Conservation (phyloP, 2,797 vertebrate species). For the Argyrosomus regius region DNA sequence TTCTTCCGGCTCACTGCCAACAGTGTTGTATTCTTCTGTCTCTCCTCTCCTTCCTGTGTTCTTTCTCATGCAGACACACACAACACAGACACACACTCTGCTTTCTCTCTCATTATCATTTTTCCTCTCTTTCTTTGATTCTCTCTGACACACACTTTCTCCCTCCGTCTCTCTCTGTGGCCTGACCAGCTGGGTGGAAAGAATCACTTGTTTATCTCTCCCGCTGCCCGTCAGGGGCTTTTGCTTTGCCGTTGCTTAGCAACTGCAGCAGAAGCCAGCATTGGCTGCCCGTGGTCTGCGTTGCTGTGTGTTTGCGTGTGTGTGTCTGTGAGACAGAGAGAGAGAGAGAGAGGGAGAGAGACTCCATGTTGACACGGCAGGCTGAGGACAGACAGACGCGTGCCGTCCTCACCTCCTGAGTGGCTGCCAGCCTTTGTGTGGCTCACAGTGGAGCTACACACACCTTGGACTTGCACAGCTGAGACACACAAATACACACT, state of each 20-base stretch:
- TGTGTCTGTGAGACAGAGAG: slow-evolving; percentile 5
- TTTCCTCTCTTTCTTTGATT: background rate
- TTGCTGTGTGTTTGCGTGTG: slow-evolving; percentile 13
- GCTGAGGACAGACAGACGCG: slow-evolving; percentile 40
- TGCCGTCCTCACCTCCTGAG: slow-evolving; percentile 25
- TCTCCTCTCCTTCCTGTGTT: slow-evolving; percentile 6
- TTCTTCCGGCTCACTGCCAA: background rate
- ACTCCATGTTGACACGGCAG: slow-evolving; percentile 52
- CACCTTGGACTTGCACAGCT: slow-evolving; percentile 16
- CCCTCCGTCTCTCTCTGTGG: slow-evolving; percentile 26
- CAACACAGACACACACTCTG: background rate
- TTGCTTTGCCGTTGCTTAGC: slow-evolving; percentile 80
- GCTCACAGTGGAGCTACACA: slow-evolving; percentile 21
- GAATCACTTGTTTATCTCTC: slow-evolving; percentile 76
- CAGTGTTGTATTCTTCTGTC: background rate
- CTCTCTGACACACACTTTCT: slow-evolving; percentile 18
- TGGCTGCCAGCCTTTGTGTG: slow-evolving; percentile 56
- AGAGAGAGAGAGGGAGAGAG: slow-evolving; percentile 11
- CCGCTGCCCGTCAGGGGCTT: slow-evolving; percentile 66
- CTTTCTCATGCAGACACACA: background rate
- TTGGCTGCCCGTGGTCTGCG: slow-evolving; percentile 25
- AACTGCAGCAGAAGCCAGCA: slow-evolving; percentile 75
- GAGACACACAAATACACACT: slow-evolving; percentile 26
- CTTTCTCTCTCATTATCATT: background rate
- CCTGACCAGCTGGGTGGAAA: slow-evolving; percentile 69